Evolutionary conservation across 2,113 vertebrate species (phyloP), one percentile per base, ranked within the genome.

Genomic region (Paradoxurus hermaphroditus): DNA sequence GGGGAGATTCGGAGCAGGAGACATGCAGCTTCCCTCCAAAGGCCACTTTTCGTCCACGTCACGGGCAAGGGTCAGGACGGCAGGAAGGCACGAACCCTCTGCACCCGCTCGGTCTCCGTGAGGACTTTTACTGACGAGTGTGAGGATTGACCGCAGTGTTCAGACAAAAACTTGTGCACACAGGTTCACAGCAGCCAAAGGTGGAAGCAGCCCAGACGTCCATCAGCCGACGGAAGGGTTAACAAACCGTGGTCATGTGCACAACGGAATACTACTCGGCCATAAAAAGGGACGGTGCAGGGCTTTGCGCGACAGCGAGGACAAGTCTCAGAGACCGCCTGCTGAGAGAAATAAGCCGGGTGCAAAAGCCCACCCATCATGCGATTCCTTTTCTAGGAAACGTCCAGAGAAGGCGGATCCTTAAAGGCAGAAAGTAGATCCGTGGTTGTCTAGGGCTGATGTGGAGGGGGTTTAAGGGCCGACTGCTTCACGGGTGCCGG

Each of bases 341-440:
- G 75, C 16, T 1, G 44, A 34, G 44, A 19, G 75, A 34, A 18
- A 34, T 3, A 19, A 49, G 29, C 44, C 75, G 34, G 44, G 9
- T 0, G 1, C 75, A 5, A 18, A 29, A 49, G 75, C 44, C 16
- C 8, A 10, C 29, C 16, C 0, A 4, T 2, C 25, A 2, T 18
- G 4, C 16, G 44, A 46, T 27, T 46, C 16, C 44, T 34, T 18
- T 49, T 78, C 11, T 10, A 21, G 75, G 44, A 78, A 49, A 34
- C 3, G 75, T 78, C 44, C 29, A 11, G 8, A 49, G 16, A 34
- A 18, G 29, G 29, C 29, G 49, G 0, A 2, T 78, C 44, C 44
- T 78, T 25, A 21, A 5, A 78, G 29, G 44, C 75, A 10, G 16
- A 49, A 44, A 34, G 16, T 34, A 3, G 44, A 12, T 3, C 0